Conservation (phyloP, 2,888 invertebrate species). For the Pharmacophagus antenor region DNA sequence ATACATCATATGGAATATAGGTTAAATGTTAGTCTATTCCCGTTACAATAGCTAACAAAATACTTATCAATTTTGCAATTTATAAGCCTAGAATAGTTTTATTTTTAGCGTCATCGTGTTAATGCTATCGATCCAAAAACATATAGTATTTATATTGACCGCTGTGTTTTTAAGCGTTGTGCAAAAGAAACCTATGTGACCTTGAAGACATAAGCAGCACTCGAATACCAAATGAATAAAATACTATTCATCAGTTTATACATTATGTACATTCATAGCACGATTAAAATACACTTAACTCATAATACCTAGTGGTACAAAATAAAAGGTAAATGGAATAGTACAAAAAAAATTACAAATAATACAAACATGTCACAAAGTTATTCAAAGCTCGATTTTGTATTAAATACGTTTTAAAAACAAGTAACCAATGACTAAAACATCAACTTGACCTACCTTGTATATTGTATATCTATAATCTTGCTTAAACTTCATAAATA, state of each 20-base stretch:
- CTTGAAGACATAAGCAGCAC: constrained; percentile 41
- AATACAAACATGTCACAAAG: background rate
- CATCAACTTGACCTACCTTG: constrained; percentile 13
- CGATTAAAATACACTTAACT: too few species aligned
- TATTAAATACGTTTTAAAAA: background rate
- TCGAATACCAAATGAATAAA: constrained; percentile 19
- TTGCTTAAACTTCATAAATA: constrained; percentile 24
- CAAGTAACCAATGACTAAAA: constrained; percentile 2
- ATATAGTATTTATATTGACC: constrained; percentile 53
- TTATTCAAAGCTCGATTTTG: background rate
- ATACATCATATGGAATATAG: too few species aligned
- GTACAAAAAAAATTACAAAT: too few species aligned
- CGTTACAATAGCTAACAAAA: too few species aligned
- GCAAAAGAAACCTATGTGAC: constrained; percentile 48
- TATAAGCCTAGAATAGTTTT: background rate
- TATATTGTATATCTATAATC: constrained; percentile 7
- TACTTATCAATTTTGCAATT: too few species aligned
- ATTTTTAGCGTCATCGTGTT: background rate
- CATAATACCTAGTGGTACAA: too few species aligned
- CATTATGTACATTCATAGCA: too few species aligned
- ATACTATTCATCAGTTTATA: too few species aligned
- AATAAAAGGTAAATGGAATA: too few species aligned
- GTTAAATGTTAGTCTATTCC: too few species aligned
- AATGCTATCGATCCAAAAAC: constrained; percentile 30
- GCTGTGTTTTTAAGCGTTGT: constrained; percentile 41